phyloP scores from a whole-genome alignment of 2,888 invertebrate species.

The Lepidochrysops patricia region DNA sequence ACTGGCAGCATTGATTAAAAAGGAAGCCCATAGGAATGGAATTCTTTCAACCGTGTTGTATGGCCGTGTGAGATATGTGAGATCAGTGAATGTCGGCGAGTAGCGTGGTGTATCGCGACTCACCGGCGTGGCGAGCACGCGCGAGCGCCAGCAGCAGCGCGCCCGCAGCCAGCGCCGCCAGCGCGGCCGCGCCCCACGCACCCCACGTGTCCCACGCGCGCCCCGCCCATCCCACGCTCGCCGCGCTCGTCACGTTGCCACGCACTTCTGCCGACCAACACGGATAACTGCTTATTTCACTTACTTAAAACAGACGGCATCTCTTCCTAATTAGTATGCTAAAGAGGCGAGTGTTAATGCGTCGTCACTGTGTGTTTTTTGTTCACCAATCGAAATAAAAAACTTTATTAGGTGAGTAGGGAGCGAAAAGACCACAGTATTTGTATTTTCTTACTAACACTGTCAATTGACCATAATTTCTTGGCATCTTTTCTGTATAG shows the following conservation, averaged over 20 bases:
- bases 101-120: constrained; percentile 20
- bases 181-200: constrained; percentile 39
- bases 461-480: too few species aligned
- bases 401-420: too few species aligned
- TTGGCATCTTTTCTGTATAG: too few species aligned
- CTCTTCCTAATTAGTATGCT: too few species aligned
- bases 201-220: constrained; percentile 23
- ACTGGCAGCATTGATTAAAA: too few species aligned
- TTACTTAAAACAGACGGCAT: too few species aligned
- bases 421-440: too few species aligned
- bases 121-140: constrained; percentile 28
- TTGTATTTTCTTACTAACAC: too few species aligned
- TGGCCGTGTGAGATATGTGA: background rate
- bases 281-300: constrained; percentile 21
- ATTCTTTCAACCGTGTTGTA: background rate
- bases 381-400: too few species aligned
- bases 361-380: too few species aligned
- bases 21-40: too few species aligned
- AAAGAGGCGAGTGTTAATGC: background rate
- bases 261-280: background rate
- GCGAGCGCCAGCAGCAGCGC: constrained; percentile 44
- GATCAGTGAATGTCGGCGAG: background rate
- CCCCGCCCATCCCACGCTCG: constrained; percentile 16
- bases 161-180: constrained; percentile 47
- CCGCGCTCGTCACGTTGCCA: constrained; percentile 14